A percentile compares a stretch with the other conserved stretches of the same genome.
phyloP scores from a whole-genome alignment of 2,888 invertebrate species.

The Nemapogon koenigi region DNA sequence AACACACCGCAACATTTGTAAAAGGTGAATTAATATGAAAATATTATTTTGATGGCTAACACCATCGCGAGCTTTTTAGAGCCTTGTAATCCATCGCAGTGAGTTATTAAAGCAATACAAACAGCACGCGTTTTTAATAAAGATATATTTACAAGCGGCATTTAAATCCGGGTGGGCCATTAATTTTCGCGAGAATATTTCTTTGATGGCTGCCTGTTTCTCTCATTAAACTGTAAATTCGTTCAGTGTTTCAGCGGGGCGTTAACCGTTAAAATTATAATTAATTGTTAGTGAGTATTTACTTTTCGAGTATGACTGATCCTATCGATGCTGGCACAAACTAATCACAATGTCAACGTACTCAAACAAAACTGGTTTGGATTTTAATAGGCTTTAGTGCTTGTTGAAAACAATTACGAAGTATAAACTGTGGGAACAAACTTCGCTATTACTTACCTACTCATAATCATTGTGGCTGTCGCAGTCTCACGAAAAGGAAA shows the following conservation, averaged over 20 bases:
- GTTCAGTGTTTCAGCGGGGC: slow-evolving; percentile 4
- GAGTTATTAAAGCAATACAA: slow-evolving; percentile 14
- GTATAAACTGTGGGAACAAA: slow-evolving; percentile 34
- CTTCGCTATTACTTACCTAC: slow-evolving; percentile 18
- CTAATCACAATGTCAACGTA: slow-evolving; percentile 16
- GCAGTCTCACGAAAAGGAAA: slow-evolving; percentile 22
- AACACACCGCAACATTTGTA: too few species aligned
- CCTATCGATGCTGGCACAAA: too few species aligned
- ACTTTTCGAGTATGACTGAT: too few species aligned
- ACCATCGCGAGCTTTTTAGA: too few species aligned
- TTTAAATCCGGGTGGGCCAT: slow-evolving; percentile 18
- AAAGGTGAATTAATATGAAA: too few species aligned
- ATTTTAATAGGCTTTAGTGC: slow-evolving; percentile 22
- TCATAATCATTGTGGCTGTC: too few species aligned
- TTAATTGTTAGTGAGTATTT: too few species aligned
- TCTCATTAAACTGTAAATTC: slow-evolving; percentile 1
- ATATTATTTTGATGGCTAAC: too few species aligned
- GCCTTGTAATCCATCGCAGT: slow-evolving; percentile 14
- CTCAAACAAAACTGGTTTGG: slow-evolving; percentile 13
- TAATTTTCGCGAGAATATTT: slow-evolving; percentile 21
- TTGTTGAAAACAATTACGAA: slow-evolving; percentile 32
- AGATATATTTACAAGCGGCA: slow-evolving; percentile 14
- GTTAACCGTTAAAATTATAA: too few species aligned
- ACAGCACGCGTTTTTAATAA: slow-evolving; percentile 18
- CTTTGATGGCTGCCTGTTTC: slow-evolving; percentile 20